Evolutionary conservation across 2,888 invertebrate species (phyloP), one percentile per base, ranked within the genome.

Genomic region (Pristionchus exspectatus): DNA sequence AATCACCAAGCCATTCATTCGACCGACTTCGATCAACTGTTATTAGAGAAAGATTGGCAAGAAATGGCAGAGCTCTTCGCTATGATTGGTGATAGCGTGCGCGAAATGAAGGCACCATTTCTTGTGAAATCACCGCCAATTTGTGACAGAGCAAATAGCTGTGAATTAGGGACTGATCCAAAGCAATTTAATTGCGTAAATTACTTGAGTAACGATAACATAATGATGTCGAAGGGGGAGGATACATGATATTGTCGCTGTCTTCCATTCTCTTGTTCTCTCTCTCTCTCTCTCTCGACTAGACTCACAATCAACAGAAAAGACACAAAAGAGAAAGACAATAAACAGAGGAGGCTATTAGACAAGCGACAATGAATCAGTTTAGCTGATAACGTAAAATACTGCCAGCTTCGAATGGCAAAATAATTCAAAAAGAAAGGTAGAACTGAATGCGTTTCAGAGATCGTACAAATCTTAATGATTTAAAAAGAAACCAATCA

Each of bases 161-260:
- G 14, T n/a, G 63, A 18, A 14, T 4, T 14, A 63, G 3, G n/a
- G 63, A 63, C 63, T 50, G 44, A 63, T 63, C 63, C 18, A 4
- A 63, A n/a, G 21, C 16, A 63, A 24, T 38, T 74, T 21, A 74
- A 4, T 38, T 10, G 9, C 24, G 69, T 69, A n/a, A 69, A 14
- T 69, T 21, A 9, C 10, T 10, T 10, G n/a, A 63, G 63, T 9
- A n/a, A 24, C 63, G 24, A 63, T 63, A 63, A 59, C 63, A 63
- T 24, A 21, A 38, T 38, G 38, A 74, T 38, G 38, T 50, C 44
- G 44, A 50, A 50, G 44, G 10, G 21, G 24, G 38, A 38, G 18
- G 63, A n/a, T 81, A 81, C 81, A 81, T 50, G 81, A 81, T 81
- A 54, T 50, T 81, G 50, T 77, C 44, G 74, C 44, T 38, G 44